Conservation (phyloP, 2,113 vertebrate species). For the Rhea pennata region DNA sequence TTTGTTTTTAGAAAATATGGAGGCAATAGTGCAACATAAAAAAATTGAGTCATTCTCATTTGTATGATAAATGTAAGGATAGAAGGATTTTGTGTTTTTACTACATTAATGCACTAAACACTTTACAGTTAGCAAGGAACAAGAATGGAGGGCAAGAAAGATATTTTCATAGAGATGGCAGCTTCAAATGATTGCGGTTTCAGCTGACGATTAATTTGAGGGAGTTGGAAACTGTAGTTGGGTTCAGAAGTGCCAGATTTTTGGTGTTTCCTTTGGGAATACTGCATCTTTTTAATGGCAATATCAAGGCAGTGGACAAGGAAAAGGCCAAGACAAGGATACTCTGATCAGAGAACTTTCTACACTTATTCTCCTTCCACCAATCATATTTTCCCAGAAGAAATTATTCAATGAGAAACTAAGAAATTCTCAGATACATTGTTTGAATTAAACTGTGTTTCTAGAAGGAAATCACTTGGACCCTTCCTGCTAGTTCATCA, state of each 20-base stretch:
- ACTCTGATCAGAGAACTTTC: not conserved
- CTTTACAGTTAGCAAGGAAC: not conserved
- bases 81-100: not conserved
- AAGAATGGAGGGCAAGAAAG: not conserved
- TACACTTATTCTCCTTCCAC: not conserved
- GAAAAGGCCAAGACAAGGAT: not conserved
- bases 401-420: not conserved
- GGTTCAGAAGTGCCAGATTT: not conserved
- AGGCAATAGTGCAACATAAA: not conserved
- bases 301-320: not conserved
- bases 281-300: not conserved
- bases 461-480: not conserved
- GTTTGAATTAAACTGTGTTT: not conserved
- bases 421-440: not conserved
- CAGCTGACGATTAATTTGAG: not conserved
- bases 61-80: not conserved
- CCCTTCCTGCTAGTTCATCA: not conserved
- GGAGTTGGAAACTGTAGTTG: not conserved
- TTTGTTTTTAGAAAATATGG: not conserved
- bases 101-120: not conserved
- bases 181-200: not conserved
- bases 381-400: not conserved
- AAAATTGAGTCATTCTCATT: not conserved
- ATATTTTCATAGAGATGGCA: not conserved
- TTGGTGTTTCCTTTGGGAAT: not conserved